These are phyloP conservation scores for Onthophagus taurus DNA, from an alignment of 1,140 invertebrate genomes.

Conservation along the genomic window DNA sequence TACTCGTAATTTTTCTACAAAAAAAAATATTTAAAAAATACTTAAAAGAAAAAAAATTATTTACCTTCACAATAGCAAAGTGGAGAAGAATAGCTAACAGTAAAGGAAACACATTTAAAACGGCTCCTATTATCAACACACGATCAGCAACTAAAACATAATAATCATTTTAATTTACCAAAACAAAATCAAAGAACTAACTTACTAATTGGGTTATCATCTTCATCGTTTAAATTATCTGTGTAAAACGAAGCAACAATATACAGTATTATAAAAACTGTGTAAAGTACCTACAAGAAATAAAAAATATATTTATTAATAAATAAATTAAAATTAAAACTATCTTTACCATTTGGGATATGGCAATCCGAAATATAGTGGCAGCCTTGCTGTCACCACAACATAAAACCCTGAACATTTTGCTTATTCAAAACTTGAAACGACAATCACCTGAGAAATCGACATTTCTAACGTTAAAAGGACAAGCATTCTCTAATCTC, in stretches of 20 bases:
- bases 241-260: not conserved
- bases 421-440: too few species aligned
- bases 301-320: too few species aligned
- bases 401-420: not conserved
- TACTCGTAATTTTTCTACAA: not conserved
- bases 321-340: not conserved
- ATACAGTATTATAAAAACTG: not conserved
- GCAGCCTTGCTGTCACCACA: not conserved
- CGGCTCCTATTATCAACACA: not conserved
- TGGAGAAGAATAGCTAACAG: not conserved
- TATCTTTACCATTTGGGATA: not conserved
- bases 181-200: not conserved
- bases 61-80: not conserved
- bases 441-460: too few species aligned
- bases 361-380: not conserved
- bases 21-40: not conserved
- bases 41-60: not conserved
- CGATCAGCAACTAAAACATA: not conserved
- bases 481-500: too few species aligned
- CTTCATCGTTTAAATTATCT: not conserved
- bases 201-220: not conserved
- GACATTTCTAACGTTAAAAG: too few species aligned
- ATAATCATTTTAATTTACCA: not conserved
- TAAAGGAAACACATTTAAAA: not conserved
- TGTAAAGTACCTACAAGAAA: not conserved